phyloP scores from a whole-genome alignment of 92 coral and sea anemone species.

The Chrysogorgia sp. region DNA sequence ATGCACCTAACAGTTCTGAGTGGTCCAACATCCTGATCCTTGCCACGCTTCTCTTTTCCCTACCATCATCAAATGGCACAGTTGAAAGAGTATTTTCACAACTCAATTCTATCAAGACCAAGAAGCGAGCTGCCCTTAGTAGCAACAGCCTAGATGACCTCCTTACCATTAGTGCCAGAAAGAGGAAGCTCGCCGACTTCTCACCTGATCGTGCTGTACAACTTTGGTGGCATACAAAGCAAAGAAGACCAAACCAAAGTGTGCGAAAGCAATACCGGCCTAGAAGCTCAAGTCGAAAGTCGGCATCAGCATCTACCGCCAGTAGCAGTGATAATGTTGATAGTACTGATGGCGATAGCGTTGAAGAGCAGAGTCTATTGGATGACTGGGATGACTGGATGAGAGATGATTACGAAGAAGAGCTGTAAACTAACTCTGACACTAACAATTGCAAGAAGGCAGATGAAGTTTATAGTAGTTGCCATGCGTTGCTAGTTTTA shows the following conservation, averaged over 20 bases:
- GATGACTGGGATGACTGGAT: conserved; percentile 25
- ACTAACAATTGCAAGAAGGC: conserved; percentile 28
- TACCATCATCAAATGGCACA: conserved; percentile 78
- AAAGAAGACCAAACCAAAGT: conserved; percentile 58
- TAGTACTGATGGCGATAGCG: conserved; percentile 34
- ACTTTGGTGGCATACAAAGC: conserved; percentile 57
- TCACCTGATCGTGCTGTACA: conserved; percentile 62
- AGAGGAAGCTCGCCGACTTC: conserved; percentile 53
- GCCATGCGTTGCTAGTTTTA: conserved; percentile 21
- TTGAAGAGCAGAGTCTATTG: conserved; percentile 24
- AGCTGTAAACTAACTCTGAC: conserved; percentile 30
- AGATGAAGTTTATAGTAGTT: conserved; percentile 20
- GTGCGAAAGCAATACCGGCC: conserved; percentile 52
- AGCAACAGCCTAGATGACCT: conserved; percentile 61
- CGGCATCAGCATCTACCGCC: conserved; percentile 24
- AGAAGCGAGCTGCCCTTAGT: conserved; percentile 67
- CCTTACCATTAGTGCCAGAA: conserved; percentile 50
- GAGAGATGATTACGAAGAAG: conserved; percentile 24
- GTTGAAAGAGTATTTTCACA: conserved; percentile 78
- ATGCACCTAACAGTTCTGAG: conserved; percentile 55
- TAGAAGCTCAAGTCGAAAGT: conserved; percentile 41
- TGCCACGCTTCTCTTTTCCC: conserved; percentile 66
- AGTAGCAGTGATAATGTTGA: conserved; percentile 33
- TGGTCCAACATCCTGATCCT: conserved; percentile 67
- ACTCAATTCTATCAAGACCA: conserved; percentile 71